A percentile compares a stretch with the other conserved stretches of the same genome.
These are phyloP conservation scores for Agrenia bidenticulata DNA, from an alignment of 2,888 invertebrate species.

Conservation along the genomic window DNA sequence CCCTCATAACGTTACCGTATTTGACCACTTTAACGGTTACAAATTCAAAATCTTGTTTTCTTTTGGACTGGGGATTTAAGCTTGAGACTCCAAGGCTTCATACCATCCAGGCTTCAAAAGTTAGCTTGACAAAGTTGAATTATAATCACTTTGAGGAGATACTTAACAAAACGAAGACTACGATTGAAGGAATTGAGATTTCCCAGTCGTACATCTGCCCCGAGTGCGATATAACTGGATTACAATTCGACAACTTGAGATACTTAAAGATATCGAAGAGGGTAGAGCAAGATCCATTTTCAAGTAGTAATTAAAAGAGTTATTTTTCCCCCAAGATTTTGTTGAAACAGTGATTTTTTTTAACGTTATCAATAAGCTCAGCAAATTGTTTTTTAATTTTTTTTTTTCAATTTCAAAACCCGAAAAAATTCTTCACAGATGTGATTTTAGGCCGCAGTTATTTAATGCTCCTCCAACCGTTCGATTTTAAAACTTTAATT, in stretches of 20 bases:
- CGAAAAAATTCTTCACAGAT: no score
- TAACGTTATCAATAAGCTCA: no score
- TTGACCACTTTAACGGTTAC: background rate
- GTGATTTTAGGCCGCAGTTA: no score
- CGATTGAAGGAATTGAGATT: background rate
- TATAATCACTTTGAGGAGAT: background rate
- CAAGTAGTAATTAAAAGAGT: no score
- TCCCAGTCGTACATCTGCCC: background rate
- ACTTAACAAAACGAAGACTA: no score
- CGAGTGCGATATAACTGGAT: background rate
- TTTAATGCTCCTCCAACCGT: no score
- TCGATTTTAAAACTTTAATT: no score
- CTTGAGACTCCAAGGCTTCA: background rate
- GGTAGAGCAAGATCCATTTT: background rate
- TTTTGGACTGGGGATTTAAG: constrained; percentile 5
- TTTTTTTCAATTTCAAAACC: no score
- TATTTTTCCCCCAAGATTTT: no score
- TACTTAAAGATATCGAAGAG: background rate
- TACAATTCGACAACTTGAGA: constrained; percentile 1
- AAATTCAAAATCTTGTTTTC: background rate
- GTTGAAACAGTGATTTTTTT: no score
- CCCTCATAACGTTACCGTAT: background rate
- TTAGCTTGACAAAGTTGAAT: background rate
- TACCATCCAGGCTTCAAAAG: background rate
- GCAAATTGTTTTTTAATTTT: no score